phyloP scores from a whole-genome alignment of 2,797 vertebrate species.

The Melanotaenia maccullochi region DNA sequence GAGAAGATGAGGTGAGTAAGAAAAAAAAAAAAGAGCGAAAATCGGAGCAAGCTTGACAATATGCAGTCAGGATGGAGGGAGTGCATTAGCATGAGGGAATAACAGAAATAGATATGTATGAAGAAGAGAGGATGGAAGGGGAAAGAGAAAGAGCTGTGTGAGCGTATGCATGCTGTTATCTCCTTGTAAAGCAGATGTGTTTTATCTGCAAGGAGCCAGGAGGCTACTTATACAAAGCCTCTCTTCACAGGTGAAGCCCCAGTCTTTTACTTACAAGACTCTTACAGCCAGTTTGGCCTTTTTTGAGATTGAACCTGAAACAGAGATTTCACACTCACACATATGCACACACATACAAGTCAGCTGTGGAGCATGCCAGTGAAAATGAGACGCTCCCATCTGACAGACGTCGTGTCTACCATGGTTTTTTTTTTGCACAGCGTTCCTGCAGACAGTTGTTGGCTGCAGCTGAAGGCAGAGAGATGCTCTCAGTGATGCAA shows the following conservation, averaged over 20 bases:
- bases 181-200: constrained; percentile 59
- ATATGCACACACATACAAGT: background rate
- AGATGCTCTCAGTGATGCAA: constrained; percentile 43
- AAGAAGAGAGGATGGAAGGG: constrained; percentile 30
- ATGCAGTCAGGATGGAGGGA: constrained; percentile 22
- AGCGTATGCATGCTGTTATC: constrained; percentile 59
- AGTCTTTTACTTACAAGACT: constrained; percentile 67
- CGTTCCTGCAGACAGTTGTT: background rate
- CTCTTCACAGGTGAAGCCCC: constrained; percentile 67
- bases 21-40: constrained; percentile 6
- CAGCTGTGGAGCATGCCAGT: constrained; percentile 14
- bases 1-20: constrained; percentile 1
- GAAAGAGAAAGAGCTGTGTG: constrained; percentile 55
- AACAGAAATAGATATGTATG: constrained; percentile 66
- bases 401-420: constrained; percentile 20
- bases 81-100: constrained; percentile 49
- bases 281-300: constrained; percentile 62
- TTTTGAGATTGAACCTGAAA: constrained; percentile 66
- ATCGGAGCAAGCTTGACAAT: constrained; percentile 16
- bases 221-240: constrained; percentile 63
- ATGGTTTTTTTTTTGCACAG: constrained; percentile 29
- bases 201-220: constrained; percentile 75
- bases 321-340: constrained; percentile 48
- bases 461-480: constrained; percentile 26
- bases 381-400: constrained; percentile 8